These are phyloP conservation scores for Deroptyus accipitrinus DNA, from an alignment of 2,113 vertebrate genomes.

Conservation along the genomic window DNA sequence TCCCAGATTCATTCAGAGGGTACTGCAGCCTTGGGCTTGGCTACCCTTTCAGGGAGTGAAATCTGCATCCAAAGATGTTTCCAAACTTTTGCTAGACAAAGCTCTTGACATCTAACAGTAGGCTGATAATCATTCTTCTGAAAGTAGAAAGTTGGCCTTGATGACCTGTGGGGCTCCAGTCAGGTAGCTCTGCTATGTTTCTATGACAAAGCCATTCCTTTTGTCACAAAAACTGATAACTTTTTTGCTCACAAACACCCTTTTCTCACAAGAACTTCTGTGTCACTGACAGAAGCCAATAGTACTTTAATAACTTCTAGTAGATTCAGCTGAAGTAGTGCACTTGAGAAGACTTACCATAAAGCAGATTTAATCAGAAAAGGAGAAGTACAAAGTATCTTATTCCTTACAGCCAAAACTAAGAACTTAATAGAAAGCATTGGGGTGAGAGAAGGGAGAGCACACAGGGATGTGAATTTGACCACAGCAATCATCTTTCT, in stretches of 20 bases:
- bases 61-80: background rate
- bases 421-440: background rate
- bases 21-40: background rate
- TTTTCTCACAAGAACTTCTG: background rate
- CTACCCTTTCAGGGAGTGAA: background rate
- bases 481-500: background rate
- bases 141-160: background rate
- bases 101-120: background rate
- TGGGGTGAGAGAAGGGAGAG: background rate
- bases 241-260: background rate
- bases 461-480: background rate
- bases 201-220: background rate
- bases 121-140: background rate
- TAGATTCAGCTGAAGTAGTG: background rate
- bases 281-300: background rate
- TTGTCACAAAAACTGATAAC: background rate
- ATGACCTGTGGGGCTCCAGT: background rate
- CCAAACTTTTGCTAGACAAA: background rate
- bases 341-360: background rate
- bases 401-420: background rate
- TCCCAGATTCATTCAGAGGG: background rate
- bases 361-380: conserved; percentile 15
- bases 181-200: background rate
- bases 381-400: background rate
- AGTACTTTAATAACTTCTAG: background rate